A percentile compares a stretch with the other conserved stretches of the same genome.
Conservation (phyloP, 2,888 invertebrate species). For the Drosophila melanocephala region DNA sequence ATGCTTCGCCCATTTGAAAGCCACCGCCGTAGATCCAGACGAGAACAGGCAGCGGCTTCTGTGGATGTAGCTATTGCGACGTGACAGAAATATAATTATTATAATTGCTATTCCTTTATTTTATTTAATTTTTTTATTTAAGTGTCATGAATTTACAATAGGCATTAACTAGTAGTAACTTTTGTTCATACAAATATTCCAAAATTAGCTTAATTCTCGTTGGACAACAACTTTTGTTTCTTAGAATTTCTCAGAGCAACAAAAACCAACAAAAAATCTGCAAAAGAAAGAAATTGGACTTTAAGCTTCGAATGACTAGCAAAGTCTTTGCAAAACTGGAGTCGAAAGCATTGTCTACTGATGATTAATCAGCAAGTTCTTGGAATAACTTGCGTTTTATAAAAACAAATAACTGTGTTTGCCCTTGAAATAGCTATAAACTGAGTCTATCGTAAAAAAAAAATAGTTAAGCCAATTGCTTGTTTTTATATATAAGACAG, state of each 20-base stretch:
- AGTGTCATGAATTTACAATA: neutral
- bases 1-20: constrained; percentile 86
- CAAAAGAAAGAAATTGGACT: neutral
- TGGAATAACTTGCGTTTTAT: neutral
- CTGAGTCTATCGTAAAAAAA: neutral
- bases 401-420: neutral
- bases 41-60: constrained; percentile 84
- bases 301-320: neutral
- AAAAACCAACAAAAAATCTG: neutral
- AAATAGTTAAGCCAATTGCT: neutral
- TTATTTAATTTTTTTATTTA: neutral
- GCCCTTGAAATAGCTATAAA: neutral
- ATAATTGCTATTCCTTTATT: neutral
- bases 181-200: neutral
- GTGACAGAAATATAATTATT: neutral
- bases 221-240: neutral
- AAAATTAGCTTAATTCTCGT: neutral
- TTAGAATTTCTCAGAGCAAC: neutral
- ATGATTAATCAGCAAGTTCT: neutral
- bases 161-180: neutral
- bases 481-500: neutral
- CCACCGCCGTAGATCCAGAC: constrained; percentile 87
- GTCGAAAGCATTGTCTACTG: neutral
- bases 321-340: neutral
- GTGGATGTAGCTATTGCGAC: constrained; percentile 74